A percentile compares a stretch with the other conserved stretches of the same genome.
Evolutionary conservation across 2,888 invertebrate species (phyloP).

Genomic region (Dolomedes plantarius): DNA sequence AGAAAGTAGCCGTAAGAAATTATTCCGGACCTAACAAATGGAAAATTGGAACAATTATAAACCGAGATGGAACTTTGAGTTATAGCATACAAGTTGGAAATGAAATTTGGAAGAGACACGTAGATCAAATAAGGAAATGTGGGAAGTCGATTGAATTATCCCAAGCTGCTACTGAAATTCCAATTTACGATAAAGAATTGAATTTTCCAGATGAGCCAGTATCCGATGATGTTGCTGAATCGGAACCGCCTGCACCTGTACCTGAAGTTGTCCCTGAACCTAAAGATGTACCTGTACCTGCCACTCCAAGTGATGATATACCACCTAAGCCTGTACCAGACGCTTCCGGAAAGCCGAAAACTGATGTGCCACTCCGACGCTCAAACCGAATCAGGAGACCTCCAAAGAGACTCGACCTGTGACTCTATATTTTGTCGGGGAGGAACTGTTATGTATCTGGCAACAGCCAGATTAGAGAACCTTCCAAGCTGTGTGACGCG

Average conservation of each 20-base stretch:
- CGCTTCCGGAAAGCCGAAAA: too few relatives aligned
- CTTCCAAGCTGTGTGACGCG: constrained; percentile 21
- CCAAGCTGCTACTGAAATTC: constrained; percentile 39
- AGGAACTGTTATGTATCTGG: constrained; percentile 46
- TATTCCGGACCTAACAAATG: constrained; percentile 34
- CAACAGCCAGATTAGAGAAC: constrained; percentile 38
- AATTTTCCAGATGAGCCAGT: constrained; percentile 37
- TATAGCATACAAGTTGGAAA: constrained; percentile 39
- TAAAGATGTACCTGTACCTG: too few relatives aligned
- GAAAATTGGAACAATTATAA: constrained; percentile 44
- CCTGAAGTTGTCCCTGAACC: constrained; percentile 23
- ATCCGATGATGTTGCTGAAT: constrained; percentile 43
- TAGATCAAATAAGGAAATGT: constrained; percentile 40
- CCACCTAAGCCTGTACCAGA: too few relatives aligned
- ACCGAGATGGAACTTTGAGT: constrained; percentile 39
- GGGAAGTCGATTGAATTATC: constrained; percentile 39
- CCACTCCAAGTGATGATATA: too few relatives aligned
- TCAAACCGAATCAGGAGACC: constrained; percentile 31
- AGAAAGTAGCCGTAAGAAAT: constrained; percentile 48
- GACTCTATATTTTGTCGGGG: constrained; percentile 43
- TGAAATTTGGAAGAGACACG: constrained; percentile 39
- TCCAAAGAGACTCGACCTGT: constrained; percentile 39
- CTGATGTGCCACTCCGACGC: too few relatives aligned
- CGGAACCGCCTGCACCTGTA: constrained; percentile 38
- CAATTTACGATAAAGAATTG: constrained; percentile 42